A percentile compares a stretch with the other conserved stretches of the same genome.
These are phyloP conservation scores for Chanos chanos DNA, from an alignment of 2,797 vertebrate species.

Conservation along the genomic window DNA sequence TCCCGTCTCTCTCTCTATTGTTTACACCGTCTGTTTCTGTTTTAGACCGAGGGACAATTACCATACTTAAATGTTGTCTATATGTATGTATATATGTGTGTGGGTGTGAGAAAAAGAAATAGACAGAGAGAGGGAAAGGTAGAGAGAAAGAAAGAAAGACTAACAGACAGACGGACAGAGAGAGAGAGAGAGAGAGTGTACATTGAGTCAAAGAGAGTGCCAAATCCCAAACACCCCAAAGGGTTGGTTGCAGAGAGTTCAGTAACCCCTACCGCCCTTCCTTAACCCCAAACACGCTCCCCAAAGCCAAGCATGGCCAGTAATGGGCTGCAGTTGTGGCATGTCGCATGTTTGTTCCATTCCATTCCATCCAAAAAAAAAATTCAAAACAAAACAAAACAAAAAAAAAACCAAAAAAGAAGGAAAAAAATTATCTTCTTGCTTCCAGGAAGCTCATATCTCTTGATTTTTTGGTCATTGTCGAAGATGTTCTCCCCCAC, in stretches of 20 bases:
- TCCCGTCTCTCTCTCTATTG: conserved; percentile 27
- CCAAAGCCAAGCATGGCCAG: conserved; percentile 40
- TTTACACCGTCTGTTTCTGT: conserved; percentile 39
- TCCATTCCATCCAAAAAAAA: conserved; percentile 19
- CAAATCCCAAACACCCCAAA: conserved; percentile 41
- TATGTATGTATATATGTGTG: conserved; percentile 8
- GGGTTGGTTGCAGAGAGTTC: conserved; percentile 22
- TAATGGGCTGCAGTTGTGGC: conserved; percentile 49
- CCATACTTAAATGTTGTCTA: conserved; percentile 33
- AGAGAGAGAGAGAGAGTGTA: too few species aligned
- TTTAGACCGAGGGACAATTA: conserved; percentile 39
- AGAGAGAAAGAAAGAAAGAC: too few species aligned
- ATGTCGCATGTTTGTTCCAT: conserved; percentile 45
- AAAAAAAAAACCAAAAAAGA: too few species aligned
- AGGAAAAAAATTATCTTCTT: too few species aligned
- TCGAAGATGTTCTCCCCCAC: conserved; percentile 2
- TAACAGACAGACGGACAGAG: too few species aligned
- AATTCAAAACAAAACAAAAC: too few species aligned
- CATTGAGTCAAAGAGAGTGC: conserved; percentile 21
- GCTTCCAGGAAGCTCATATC: conserved; percentile 11
- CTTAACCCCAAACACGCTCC: conserved; percentile 46
- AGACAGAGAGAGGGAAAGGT: too few species aligned
- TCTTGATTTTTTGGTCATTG: neutral
- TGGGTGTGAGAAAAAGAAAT: neutral
- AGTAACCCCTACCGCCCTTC: conserved; percentile 35